These are phyloP conservation scores for Eudasyphora cyanicolor DNA, from an alignment of 2,888 invertebrate species.

Conservation along the genomic window DNA sequence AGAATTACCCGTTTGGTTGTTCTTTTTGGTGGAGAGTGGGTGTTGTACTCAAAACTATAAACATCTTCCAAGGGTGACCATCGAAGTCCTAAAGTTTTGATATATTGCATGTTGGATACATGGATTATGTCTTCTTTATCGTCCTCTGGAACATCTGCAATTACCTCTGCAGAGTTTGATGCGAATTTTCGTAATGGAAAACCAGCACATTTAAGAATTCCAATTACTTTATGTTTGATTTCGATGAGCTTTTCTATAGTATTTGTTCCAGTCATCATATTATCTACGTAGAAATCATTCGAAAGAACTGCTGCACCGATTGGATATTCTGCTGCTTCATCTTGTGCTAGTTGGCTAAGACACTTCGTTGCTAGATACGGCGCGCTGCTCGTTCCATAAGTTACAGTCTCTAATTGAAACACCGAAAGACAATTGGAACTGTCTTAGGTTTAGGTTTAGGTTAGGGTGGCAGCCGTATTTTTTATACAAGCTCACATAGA, in stretches of 20 bases:
- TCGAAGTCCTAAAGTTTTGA: slow-evolving; percentile 57
- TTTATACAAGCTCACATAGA: no score
- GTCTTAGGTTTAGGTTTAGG: no score
- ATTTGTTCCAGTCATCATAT: slow-evolving; percentile 61
- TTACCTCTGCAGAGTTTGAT: slow-evolving; percentile 42
- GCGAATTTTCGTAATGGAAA: slow-evolving; percentile 62
- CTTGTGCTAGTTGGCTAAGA: not conserved
- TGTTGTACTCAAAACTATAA: slow-evolving; percentile 36
- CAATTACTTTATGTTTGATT: slow-evolving; percentile 48
- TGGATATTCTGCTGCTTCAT: slow-evolving; percentile 37
- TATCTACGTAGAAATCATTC: slow-evolving; percentile 65
- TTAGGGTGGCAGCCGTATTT: no score
- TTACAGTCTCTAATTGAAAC: slow-evolving; percentile 32
- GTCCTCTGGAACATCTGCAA: slow-evolving; percentile 30
- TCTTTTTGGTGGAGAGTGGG: not conserved
- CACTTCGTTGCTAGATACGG: not conserved
- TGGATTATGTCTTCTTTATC: slow-evolving; percentile 42
- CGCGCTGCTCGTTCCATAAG: slow-evolving; percentile 34
- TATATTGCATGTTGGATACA: slow-evolving; percentile 44
- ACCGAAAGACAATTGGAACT: no score
- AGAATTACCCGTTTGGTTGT: slow-evolving; percentile 52
- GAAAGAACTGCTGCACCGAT: slow-evolving; percentile 54
- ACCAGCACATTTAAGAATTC: slow-evolving; percentile 42
- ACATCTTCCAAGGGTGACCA: slow-evolving; percentile 45
- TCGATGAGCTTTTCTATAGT: slow-evolving; percentile 51